A percentile compares a stretch with the other conserved stretches of the same genome.
phyloP scores from a whole-genome alignment of 2,113 vertebrate species.

The Scophthalmus maximus region DNA sequence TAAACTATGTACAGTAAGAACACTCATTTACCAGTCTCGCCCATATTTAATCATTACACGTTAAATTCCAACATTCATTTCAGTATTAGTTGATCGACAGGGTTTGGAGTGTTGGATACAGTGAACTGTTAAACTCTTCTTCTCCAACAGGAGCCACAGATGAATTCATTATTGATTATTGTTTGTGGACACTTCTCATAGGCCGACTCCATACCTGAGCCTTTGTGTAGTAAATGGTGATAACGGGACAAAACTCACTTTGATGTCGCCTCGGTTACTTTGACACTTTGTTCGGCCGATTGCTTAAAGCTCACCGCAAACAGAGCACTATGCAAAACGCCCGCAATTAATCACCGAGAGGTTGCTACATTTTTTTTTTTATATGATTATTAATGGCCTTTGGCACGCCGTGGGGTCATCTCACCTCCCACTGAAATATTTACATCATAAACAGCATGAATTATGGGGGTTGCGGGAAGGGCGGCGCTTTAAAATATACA shows the following conservation, averaged over 20 bases:
- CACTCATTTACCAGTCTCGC: background rate
- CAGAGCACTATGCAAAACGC: constrained; percentile 79
- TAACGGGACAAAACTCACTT: constrained; percentile 52
- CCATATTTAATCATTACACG: background rate
- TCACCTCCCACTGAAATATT: constrained; percentile 79
- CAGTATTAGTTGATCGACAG: too few relatives aligned
- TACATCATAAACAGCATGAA: constrained; percentile 81
- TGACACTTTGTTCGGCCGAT: constrained; percentile 59
- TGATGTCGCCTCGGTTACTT: constrained; percentile 67
- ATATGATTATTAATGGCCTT: constrained; percentile 82
- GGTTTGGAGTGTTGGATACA: too few relatives aligned
- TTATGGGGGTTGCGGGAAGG: constrained; percentile 71
- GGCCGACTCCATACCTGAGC: constrained; percentile 3
- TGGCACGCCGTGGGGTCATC: constrained; percentile 73
- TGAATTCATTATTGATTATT: background rate
- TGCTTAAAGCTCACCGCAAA: constrained; percentile 69
- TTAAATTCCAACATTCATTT: too few relatives aligned
- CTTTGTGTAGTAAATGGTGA: constrained; percentile 12
- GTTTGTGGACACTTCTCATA: constrained; percentile 2
- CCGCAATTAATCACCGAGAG: constrained; percentile 72
- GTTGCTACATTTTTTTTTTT: constrained; percentile 59
- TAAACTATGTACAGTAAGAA: background rate
- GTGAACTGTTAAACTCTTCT: background rate
- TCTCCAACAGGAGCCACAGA: background rate
- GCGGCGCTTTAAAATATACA: constrained; percentile 64